Conservation (phyloP, 2,888 invertebrate genomes). For the Andrena bicolor region DNA sequence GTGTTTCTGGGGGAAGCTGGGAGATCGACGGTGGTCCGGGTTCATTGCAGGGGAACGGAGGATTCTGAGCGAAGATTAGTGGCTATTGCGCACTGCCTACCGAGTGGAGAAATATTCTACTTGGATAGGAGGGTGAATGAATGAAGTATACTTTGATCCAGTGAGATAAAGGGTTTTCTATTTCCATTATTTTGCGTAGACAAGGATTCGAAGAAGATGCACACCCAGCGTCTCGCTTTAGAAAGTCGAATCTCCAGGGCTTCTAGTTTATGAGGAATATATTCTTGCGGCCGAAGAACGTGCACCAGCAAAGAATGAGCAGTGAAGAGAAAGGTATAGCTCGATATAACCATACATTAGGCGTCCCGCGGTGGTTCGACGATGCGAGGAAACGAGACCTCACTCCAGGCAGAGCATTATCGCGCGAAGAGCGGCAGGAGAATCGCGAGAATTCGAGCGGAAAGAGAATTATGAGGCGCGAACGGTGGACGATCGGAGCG, state of each 20-base stretch:
- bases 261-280: slow-evolving; percentile 47
- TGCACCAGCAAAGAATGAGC: slow-evolving; percentile 44
- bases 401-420: slow-evolving; percentile 54
- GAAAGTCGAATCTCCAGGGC: slow-evolving; percentile 26
- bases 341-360: slow-evolving; percentile 44
- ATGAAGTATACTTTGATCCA: not conserved
- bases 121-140: not conserved
- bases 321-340: slow-evolving; percentile 44
- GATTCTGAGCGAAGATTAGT: too few relatives aligned
- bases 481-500: slow-evolving; percentile 26
- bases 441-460: slow-evolving; percentile 73
- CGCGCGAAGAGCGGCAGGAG: slow-evolving; percentile 61
- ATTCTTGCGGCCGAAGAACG: slow-evolving; percentile 29
- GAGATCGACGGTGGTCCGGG: not conserved
- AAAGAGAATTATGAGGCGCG: slow-evolving; percentile 66
- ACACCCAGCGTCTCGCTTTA: not conserved
- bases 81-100: too few relatives aligned
- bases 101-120: too few relatives aligned
- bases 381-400: slow-evolving; percentile 59
- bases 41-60: not conserved
- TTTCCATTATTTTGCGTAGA: not conserved
- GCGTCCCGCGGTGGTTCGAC: slow-evolving; percentile 48
- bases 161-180: not conserved
- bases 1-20: not conserved
- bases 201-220: slow-evolving; percentile 5